phyloP scores from a whole-genome alignment of 1,140 invertebrate genomes.

The Tetragonula clypearis region DNA sequence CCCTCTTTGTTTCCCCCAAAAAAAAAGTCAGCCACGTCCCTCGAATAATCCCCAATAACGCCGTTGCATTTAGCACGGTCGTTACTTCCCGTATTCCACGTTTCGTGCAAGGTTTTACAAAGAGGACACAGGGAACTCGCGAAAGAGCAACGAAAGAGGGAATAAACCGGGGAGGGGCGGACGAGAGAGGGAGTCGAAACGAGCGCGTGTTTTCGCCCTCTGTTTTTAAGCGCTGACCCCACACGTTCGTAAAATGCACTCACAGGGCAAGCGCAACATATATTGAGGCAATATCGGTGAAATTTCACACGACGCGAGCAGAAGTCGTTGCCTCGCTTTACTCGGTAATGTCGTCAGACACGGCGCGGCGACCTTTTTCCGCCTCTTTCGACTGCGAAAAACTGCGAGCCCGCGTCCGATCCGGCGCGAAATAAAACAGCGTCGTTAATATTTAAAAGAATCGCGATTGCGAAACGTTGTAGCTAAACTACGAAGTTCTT shows the following conservation, averaged over 20 bases:
- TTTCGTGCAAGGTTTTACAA: neutral
- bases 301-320: slow-evolving; percentile 40
- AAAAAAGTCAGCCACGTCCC: neutral
- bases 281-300: slow-evolving; percentile 47
- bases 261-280: slow-evolving; percentile 34
- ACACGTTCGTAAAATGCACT: slow-evolving; percentile 43
- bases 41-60: neutral
- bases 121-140: neutral
- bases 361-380: neutral
- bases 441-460: slow-evolving; percentile 22
- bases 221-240: slow-evolving; percentile 43
- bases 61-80: neutral
- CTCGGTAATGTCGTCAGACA: slow-evolving; percentile 15
- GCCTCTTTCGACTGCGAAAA: slow-evolving; percentile 1
- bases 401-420: neutral
- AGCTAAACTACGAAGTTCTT: no score
- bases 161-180: neutral
- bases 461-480: neutral
- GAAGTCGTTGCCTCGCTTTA: slow-evolving; percentile 30
- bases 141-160: neutral
- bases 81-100: neutral
- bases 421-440: slow-evolving; percentile 1
- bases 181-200: neutral
- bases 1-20: neutral
- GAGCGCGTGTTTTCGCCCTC: neutral